Evolutionary conservation across 2,113 vertebrate species (phyloP), one percentile per base, ranked within the genome.

Genomic region (Polypterus senegalus): DNA sequence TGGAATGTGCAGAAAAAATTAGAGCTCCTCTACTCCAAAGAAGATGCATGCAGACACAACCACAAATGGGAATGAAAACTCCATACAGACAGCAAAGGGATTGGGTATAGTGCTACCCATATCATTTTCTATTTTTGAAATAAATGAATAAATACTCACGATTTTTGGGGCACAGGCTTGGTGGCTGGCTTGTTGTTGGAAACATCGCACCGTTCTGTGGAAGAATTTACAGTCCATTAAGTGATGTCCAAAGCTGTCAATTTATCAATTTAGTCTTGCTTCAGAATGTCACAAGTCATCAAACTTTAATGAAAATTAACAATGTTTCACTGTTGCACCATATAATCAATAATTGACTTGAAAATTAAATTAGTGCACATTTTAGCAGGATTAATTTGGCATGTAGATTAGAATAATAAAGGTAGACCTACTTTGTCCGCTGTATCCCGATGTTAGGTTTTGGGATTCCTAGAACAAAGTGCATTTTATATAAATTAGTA

Each of bases 371-470:
- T 60, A 27, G 27, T 27, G 27, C 27, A 59, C 0, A 6, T n/a
- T 57, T 65, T 69, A 67, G 48, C 48, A 71, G 62, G 54, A 7
- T 51, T 51, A 10, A 7, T 65, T 68, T 67, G 68, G 54, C 73
- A 60, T 62, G 68, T 71, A 57, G 60, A 69, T 57, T 51, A 69
- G 51, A 54, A 70, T 64, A 66, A 73, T 65, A 69, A 69, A 68
- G 69, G 47, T 74, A 71, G 47, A 91, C 92, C 83, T 92, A 97
- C 92, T 97, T 86, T 94, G 93, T 72, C 83, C 85, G 83, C 76
- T 88, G 82, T 93, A 94, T 88, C 90, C 88, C 68, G 89, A 88
- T 79, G 89, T 91, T 84, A 91, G 82, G 82, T 94, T 90, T 74
- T 92, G 92, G 3, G 90, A 81, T 71, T 95, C 93, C 93, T 97